phyloP scores from a whole-genome alignment of 2,888 invertebrate genomes.

The Andricus curvator region DNA sequence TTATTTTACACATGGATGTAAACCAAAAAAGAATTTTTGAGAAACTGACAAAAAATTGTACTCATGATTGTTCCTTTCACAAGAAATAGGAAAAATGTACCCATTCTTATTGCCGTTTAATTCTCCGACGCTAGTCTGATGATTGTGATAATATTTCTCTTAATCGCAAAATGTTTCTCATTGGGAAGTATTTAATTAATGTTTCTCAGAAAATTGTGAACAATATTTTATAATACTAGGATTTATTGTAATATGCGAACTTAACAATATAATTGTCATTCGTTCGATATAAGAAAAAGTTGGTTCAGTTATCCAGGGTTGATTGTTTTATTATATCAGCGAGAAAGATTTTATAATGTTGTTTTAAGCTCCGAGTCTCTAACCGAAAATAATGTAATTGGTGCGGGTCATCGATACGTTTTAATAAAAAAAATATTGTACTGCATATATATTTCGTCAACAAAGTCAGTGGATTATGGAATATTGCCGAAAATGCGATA shows the following conservation, averaged over 20 bases:
- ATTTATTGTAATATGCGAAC: not conserved
- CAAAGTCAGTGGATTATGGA: constrained; percentile 22
- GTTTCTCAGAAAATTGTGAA: constrained; percentile 31
- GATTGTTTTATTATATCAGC: not conserved
- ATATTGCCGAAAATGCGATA: constrained; percentile 33
- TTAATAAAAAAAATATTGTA: constrained; percentile 35
- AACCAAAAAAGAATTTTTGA: not conserved
- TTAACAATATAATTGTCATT: not conserved
- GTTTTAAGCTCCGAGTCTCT: constrained; percentile 7
- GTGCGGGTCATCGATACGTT: constrained; percentile 32
- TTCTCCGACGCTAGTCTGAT: constrained; percentile 18
- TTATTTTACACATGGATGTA: constrained; percentile 61
- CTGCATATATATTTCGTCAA: constrained; percentile 24
- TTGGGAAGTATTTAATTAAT: not conserved
- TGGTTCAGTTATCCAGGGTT: not conserved
- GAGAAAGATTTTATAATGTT: not conserved
- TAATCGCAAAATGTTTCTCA: not conserved
- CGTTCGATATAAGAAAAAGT: not conserved
- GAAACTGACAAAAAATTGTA: not conserved
- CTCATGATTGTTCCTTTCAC: not conserved
- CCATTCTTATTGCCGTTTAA: not conserved
- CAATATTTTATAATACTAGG: constrained; percentile 16
- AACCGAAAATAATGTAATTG: constrained; percentile 26
- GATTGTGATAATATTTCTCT: constrained; percentile 9
- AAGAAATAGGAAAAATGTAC: not conserved